These are phyloP conservation scores for Unio delphinus DNA, from an alignment of 2,888 invertebrate genomes.

Conservation along the genomic window DNA sequence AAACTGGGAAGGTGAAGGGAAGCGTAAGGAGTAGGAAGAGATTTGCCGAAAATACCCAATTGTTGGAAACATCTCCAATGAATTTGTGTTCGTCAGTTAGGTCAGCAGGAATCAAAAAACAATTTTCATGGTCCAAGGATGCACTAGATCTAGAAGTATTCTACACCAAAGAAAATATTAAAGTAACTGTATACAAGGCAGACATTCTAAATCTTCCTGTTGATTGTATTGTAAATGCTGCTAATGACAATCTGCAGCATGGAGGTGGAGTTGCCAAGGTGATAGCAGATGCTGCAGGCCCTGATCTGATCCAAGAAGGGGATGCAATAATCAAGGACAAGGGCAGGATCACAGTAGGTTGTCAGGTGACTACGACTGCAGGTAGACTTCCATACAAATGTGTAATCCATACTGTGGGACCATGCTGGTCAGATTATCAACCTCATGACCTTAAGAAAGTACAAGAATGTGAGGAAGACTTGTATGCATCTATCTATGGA, in stretches of 20 bases:
- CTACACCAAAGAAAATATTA: constrained; percentile 1
- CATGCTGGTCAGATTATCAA: constrained; percentile 10
- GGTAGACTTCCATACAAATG: constrained; percentile 5
- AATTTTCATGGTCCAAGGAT: no score
- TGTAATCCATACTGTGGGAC: constrained; percentile 15
- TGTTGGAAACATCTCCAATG: no score
- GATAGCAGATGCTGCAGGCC: constrained; percentile 11
- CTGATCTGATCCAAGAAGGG: constrained; percentile 2
- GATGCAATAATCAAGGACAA: neutral
- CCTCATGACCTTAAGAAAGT: neutral
- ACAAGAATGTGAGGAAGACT: constrained; percentile 2
- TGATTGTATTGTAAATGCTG: constrained; percentile 14
- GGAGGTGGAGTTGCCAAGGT: constrained; percentile 6
- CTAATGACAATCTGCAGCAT: constrained; percentile 10
- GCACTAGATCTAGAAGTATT: no score
- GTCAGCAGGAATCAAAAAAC: no score
- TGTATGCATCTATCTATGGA: neutral
- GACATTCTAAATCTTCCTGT: constrained; percentile 5
- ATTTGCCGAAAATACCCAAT: no score
- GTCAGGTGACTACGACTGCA: constrained; percentile 3
- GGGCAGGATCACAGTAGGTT: constrained; percentile 1
- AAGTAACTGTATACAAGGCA: constrained; percentile 11
- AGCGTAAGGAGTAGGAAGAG: no score
- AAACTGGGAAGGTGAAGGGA: no score
- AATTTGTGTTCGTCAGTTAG: no score